These are phyloP conservation scores for Xerus rutilus DNA, from an alignment of 2,797 vertebrate genomes.

Conservation along the genomic window DNA sequence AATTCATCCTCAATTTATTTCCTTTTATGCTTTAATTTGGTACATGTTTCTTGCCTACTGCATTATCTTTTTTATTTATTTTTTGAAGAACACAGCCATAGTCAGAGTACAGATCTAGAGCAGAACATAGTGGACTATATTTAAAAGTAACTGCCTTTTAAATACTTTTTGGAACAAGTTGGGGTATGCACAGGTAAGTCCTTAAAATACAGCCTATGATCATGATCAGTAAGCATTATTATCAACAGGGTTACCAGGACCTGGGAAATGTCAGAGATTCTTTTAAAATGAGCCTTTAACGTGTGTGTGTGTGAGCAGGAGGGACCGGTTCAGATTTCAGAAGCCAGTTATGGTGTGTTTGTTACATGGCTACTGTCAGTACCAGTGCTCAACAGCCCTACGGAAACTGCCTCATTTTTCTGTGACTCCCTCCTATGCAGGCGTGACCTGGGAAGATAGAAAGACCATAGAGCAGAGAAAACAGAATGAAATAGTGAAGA, in stretches of 20 bases:
- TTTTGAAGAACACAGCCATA: slow-evolving; percentile 32
- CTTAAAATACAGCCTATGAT: slow-evolving; percentile 46
- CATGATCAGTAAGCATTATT: background rate
- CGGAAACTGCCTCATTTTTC: background rate
- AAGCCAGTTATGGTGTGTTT: background rate
- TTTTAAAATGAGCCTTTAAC: background rate
- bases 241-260: background rate
- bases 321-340: background rate
- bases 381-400: background rate
- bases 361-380: background rate
- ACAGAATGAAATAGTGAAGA: background rate
- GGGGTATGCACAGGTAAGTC: background rate
- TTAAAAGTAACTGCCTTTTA: slow-evolving; percentile 15
- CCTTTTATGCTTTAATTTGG: slow-evolving; percentile 22
- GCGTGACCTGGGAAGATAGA: background rate
- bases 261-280: background rate
- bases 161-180: background rate
- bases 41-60: background rate
- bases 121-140: background rate
- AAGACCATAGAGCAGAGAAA: background rate
- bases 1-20: background rate
- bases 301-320: background rate
- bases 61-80: background rate
- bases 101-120: background rate
- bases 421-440: background rate